Percentiles rank a stretch among this genome's conserved stretches.
Conservation (phyloP, 2,888 invertebrate genomes). For the Lacanobia wlatinum region DNA sequence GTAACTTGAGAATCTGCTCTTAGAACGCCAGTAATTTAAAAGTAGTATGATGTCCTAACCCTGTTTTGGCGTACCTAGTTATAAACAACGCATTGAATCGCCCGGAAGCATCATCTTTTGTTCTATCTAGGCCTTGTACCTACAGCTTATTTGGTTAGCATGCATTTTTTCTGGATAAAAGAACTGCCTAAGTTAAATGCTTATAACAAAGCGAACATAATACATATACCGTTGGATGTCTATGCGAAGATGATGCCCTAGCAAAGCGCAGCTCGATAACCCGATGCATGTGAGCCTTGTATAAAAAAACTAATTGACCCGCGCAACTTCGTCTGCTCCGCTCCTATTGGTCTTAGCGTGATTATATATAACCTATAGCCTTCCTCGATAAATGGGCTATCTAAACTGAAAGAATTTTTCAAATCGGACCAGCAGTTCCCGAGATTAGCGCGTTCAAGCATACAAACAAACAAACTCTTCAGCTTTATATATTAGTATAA, state of each 20-base stretch:
- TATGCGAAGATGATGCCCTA: neutral
- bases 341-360: too few species aligned
- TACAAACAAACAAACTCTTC: too few species aligned
- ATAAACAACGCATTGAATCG: neutral
- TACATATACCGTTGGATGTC: neutral
- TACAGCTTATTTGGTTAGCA: neutral
- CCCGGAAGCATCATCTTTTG: neutral
- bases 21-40: conserved; percentile 10
- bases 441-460: too few species aligned
- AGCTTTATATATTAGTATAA: too few species aligned
- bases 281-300: conserved; percentile 10
- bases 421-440: too few species aligned
- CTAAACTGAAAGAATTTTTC: too few species aligned
- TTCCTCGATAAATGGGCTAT: too few species aligned
- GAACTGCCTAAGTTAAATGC: neutral
- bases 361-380: too few species aligned
- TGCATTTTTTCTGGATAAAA: neutral
- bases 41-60: conserved; percentile 9
- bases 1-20: conserved; percentile 16
- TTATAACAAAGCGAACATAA: too few species aligned
- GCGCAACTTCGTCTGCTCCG: too few species aligned
- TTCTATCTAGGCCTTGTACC: neutral
- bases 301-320: too few species aligned
- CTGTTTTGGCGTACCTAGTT: conserved; percentile 17
- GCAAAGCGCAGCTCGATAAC: neutral